Evolutionary conservation across 2,888 invertebrate species (phyloP).

Genomic region (Autographa gamma): DNA sequence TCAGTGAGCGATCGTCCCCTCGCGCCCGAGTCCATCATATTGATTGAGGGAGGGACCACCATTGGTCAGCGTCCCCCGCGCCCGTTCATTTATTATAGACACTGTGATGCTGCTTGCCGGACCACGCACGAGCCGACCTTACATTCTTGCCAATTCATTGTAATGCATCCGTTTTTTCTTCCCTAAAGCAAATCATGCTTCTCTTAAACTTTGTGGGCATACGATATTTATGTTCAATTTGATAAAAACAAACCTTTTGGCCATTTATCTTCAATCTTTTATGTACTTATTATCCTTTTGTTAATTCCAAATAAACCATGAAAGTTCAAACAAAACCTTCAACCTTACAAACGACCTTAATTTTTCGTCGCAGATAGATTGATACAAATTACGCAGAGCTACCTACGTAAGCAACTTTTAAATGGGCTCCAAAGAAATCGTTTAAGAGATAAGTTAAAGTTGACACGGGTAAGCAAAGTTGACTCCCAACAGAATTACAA

Average conservation of each 20-base stretch:
- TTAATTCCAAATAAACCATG: conserved; percentile 19
- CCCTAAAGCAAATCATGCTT: background rate
- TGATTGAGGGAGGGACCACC: conserved; percentile 89
- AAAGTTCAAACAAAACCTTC: conserved; percentile 21
- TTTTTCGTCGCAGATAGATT: conserved; percentile 44
- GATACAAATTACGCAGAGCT: conserved; percentile 45
- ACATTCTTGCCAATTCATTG: conserved; percentile 67
- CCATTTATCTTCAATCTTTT: background rate
- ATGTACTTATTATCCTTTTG: background rate
- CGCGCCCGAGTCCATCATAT: conserved; percentile 89
- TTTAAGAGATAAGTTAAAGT: conserved; percentile 60
- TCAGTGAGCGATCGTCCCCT: conserved; percentile 90
- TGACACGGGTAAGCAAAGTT: conserved; percentile 66
- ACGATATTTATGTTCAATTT: background rate
- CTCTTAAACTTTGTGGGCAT: background rate
- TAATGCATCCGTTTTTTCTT: conserved; percentile 48
- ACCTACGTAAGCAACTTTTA: conserved; percentile 55
- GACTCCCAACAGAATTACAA: conserved; percentile 73
- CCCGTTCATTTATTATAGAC: conserved; percentile 90
- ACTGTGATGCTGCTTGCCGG: conserved; percentile 81
- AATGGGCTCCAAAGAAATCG: conserved; percentile 60
- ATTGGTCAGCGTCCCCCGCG: conserved; percentile 88
- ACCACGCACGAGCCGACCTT: conserved; percentile 56
- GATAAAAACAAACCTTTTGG: background rate
- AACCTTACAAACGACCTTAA: conserved; percentile 29